Evolutionary conservation across 1,140 invertebrate species (phyloP).

Genomic region (Formica selysi): DNA sequence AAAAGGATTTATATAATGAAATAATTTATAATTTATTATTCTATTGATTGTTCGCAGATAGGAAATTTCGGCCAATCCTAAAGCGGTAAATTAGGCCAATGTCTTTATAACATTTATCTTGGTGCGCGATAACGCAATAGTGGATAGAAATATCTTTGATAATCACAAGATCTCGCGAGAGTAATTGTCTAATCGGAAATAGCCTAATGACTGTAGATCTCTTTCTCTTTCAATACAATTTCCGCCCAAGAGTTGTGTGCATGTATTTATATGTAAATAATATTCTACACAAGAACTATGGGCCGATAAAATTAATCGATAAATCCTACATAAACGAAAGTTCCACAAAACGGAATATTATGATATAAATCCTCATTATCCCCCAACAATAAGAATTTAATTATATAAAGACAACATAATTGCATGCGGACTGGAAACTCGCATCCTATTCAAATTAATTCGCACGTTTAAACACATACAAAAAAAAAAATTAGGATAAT

Average conservation of each 20-base stretch:
- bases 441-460: conserved; percentile 60
- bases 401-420: conserved; percentile 1
- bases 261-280: conserved; percentile 82
- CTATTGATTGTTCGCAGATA: background rate
- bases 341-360: conserved; percentile 12
- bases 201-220: conserved; percentile 67
- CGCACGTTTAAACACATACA: conserved; percentile 63
- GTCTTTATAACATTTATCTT: conserved; percentile 44
- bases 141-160: conserved; percentile 30
- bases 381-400: background rate
- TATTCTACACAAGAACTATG: conserved; percentile 73
- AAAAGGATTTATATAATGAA: background rate
- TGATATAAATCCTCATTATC: background rate
- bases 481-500: conserved; percentile 57
- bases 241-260: conserved; percentile 51
- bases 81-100: conserved; percentile 1
- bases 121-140: background rate
- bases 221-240: conserved; percentile 4
- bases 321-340: conserved; percentile 31
- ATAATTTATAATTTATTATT: conserved; percentile 21
- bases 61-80: background rate
- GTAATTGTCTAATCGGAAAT: conserved; percentile 62
- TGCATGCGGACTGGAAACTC: conserved; percentile 36
- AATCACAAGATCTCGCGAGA: conserved; percentile 18
- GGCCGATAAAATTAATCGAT: conserved; percentile 47